phyloP scores from a whole-genome alignment of 2,113 vertebrate genomes.

The Acinonyx jubatus region DNA sequence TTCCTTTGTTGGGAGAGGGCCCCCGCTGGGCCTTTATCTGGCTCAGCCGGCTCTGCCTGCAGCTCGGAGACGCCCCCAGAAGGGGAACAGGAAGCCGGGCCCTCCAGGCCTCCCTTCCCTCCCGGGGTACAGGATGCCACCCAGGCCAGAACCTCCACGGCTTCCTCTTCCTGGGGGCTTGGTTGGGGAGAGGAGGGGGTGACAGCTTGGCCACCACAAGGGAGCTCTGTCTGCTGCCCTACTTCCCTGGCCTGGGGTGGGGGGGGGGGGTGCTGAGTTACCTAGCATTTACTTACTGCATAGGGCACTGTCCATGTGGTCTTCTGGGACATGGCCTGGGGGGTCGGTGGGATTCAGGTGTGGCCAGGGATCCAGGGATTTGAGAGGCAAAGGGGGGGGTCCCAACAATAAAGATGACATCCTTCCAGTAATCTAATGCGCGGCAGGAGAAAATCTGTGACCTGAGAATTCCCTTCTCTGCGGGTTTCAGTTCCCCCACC shows the following conservation, averaged over 20 bases:
- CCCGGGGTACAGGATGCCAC: background rate
- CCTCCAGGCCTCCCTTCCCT: background rate
- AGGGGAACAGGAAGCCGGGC: background rate
- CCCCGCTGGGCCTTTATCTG: constrained; percentile 77
- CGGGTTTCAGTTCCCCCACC: background rate
- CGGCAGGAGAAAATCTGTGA: background rate
- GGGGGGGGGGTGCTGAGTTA: background rate
- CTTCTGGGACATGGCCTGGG: background rate
- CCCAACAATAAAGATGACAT: fast-evolving
- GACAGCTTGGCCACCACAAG: background rate
- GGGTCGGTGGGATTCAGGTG: background rate
- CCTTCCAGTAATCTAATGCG: background rate
- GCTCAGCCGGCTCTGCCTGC: background rate
- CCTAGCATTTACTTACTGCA: background rate
- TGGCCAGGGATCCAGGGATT: background rate
- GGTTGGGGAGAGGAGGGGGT: background rate
- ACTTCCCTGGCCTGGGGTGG: background rate
- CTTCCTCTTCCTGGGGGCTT: background rate
- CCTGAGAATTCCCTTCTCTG: no score
- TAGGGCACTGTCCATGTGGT: background rate
- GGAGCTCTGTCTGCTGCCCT: background rate
- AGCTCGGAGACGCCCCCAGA: background rate
- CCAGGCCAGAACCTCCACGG: background rate
- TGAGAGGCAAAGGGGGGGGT: no score
- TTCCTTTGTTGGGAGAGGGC: constrained; percentile 65